Evolutionary conservation across 2,888 invertebrate genomes (phyloP), one percentile per base, ranked within the genome.

Genomic region (Microctonus brassicae): DNA sequence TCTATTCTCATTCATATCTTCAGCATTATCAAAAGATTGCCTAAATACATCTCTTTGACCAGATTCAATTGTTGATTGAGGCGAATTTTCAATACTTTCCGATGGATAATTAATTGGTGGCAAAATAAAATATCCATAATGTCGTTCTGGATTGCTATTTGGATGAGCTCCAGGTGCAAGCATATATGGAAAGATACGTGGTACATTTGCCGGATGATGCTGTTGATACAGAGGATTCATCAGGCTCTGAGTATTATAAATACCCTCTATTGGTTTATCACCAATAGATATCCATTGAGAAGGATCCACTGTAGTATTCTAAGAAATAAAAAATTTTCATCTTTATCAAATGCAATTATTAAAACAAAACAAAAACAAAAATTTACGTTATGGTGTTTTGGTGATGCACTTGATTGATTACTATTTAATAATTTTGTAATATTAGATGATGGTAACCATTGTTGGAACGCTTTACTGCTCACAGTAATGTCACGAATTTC

Each of bases 401-500:
- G 5, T 29, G 17, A 2, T 26, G 58, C 20, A 34, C 9, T 58
- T 58, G 58, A 29, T 58, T 20, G 26, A 42, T 58, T 47, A 52
- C 20, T 42, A 47, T 60, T 60, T 33, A 11, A 11, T 26, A 22
- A 20, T 58, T 60, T 47, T 20, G 22, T 20, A 33, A 53, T 66
- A 20, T 62, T 52, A 42, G 67, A 53, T 64, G 47, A n/a, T 60
- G 72, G 29, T 53, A 82, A 68, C 82, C 81, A 81, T 42, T 77
- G 70, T 62, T 79, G 80, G 73, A 82, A 79, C 39, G 77, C 70
- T 36, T 67, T 29, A 64, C 73, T 76, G 20, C 76, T 73, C 42
- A 73, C 73, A 7, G 79, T 77, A 69, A 79, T 73, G 29, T 63
- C 61, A 36, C 77, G 76, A 47, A 82, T 75, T 63, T 79, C 79